Conservation (phyloP, 2,113 vertebrate species). For the Pseudolaguvia tuberculata region DNA sequence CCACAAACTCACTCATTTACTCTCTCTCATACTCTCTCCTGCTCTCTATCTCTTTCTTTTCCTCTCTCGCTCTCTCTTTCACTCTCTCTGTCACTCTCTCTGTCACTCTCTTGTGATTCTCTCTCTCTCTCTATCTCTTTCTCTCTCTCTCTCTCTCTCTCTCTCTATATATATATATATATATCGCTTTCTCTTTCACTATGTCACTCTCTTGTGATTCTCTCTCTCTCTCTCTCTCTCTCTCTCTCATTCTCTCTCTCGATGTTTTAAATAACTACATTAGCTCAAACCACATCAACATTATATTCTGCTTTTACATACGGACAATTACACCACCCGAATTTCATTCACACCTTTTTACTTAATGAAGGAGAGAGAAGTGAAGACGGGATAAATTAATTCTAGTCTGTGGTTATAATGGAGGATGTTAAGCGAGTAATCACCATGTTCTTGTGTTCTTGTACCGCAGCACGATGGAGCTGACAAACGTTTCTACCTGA, state of each 20-base stretch:
- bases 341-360: neutral
- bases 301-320: too few relatives aligned
- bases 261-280: too few relatives aligned
- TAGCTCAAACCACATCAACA: neutral
- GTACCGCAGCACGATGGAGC: neutral
- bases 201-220: too few relatives aligned
- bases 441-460: constrained; percentile 5
- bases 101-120: too few relatives aligned
- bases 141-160: neutral
- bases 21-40: too few relatives aligned
- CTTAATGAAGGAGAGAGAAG: neutral
- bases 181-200: too few relatives aligned
- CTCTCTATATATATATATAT: neutral
- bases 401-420: neutral
- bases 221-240: too few relatives aligned
- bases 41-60: too few relatives aligned
- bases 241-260: too few relatives aligned
- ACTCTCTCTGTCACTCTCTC: too few relatives aligned
- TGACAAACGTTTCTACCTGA: constrained; percentile 22
- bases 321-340: too few relatives aligned
- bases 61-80: too few relatives aligned
- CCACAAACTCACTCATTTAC: constrained; percentile 45
- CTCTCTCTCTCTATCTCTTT: neutral
- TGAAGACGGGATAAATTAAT: neutral
- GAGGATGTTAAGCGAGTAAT: constrained; percentile 1